Evolutionary conservation across 2,888 invertebrate species (phyloP).

Genomic region (Sepiola atlantica): DNA sequence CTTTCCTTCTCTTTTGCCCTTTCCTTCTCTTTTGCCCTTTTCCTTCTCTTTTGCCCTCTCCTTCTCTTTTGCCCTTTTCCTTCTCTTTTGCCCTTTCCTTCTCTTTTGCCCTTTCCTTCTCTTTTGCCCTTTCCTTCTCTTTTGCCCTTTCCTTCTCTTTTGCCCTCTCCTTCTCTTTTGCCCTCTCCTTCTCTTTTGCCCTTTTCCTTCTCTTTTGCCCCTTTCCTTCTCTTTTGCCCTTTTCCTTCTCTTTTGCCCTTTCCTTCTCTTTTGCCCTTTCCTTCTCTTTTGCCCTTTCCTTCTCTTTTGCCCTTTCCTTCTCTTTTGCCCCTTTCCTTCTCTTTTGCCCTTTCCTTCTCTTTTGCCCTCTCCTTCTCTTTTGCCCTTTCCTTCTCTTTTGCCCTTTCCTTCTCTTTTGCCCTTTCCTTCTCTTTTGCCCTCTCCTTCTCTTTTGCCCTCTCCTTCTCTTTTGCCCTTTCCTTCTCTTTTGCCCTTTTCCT

Average conservation of each 20-base stretch:
- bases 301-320: neutral
- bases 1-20: neutral
- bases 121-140: neutral
- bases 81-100: neutral
- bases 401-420: neutral
- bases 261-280: neutral
- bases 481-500: neutral
- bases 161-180: neutral
- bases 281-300: neutral
- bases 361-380: neutral
- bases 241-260: neutral
- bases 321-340: too few relatives aligned
- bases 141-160: neutral
- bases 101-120: too few relatives aligned
- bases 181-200: neutral
- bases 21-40: neutral
- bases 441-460: slow-evolving; percentile 47
- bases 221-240: slow-evolving; percentile 48
- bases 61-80: neutral
- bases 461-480: neutral
- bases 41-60: slow-evolving; percentile 46
- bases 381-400: neutral
- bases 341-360: neutral
- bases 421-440: neutral
- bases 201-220: neutral